Evolutionary conservation across 1,140 invertebrate species (phyloP), one percentile per base, ranked within the genome.

Genomic region (Spodoptera frugiperda): DNA sequence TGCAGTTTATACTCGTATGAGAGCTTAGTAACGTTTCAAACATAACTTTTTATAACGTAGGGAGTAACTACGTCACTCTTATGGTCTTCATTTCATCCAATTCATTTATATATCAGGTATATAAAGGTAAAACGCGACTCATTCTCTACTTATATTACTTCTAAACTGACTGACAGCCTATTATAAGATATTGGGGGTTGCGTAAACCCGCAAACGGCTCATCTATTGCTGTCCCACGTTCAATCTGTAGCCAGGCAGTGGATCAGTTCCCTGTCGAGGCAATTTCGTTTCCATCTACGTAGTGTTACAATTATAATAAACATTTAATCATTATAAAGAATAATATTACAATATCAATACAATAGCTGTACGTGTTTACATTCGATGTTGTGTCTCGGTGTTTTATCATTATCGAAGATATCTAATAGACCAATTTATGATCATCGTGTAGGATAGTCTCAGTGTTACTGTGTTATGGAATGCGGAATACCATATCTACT

Each of bases 381-480:
- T 67, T 67, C n/a, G 63, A 63, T 75, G 72, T 75, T 65, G 57
- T 75, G 72, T 65, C 48, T 75, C 48, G 72, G 39, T 75, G 72
- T 75, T 63, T 55, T 73, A 75, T 65, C 3, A 63, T 49, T 65
- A 63, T 46, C 15, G 12, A 75, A n/a, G 46, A 55, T 67, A 67
- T 25, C 44, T 65, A 19, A 76, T 76, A 76, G 61, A 76, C 63
- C 59, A 63, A 75, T 67, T 19, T 65, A 53, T 65, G 25, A 59
- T 53, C 48, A 74, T 51, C 21, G 57, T 49, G 65, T 61, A 39
- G 51, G 15, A 65, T 75, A 75, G 17, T 65, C 19, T 65, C 57
- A 63, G 15, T 65, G 53, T 65, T 44, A 10, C 53, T 53, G 15
- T 61, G 44, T 74, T 25, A 57, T 61, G 55, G 44, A 53, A 25